A percentile compares a stretch with the other conserved stretches of the same genome.
Conservation (phyloP, 2,797 vertebrate species). For the Vultur gryphus region DNA sequence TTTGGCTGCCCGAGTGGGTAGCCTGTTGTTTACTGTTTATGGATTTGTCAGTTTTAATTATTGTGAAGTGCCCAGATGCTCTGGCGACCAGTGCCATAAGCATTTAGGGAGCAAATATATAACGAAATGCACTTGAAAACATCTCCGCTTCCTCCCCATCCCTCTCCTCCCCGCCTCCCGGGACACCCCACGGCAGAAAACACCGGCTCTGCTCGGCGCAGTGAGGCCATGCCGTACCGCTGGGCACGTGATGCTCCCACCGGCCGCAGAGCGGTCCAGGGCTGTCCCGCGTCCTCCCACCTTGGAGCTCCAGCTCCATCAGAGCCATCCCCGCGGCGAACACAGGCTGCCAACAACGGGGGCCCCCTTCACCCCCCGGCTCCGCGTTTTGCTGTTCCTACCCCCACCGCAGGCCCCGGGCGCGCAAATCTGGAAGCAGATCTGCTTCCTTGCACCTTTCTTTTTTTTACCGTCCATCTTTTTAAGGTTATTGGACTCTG, state of each 20-base stretch:
- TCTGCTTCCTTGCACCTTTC: constrained; percentile 49
- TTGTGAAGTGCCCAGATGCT: constrained; percentile 70
- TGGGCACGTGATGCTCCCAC: fast-evolving
- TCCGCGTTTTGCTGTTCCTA: fast-evolving
- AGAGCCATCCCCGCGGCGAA: background rate
- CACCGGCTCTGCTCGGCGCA: fast-evolving
- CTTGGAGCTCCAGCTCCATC: background rate
- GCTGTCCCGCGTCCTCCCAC: background rate
- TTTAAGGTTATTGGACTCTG: constrained; percentile 48
- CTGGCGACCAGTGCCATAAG: constrained; percentile 56
- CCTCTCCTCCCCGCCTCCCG: background rate
- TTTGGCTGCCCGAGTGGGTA: constrained; percentile 67
- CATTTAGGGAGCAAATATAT: constrained; percentile 55
- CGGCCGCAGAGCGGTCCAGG: fast-evolving
- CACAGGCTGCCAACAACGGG: background rate
- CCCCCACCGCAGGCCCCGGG: background rate
- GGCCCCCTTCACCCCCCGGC: background rate
- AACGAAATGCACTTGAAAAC: constrained; percentile 27
- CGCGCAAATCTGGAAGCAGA: constrained; percentile 20
- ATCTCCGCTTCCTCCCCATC: background rate
- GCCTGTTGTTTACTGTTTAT: constrained; percentile 72
- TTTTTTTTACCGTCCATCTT: background rate
- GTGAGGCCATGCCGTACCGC: fast-evolving
- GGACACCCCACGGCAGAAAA: background rate
- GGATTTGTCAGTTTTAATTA: constrained; percentile 72